Evolutionary conservation across 2,888 invertebrate genomes (phyloP).

Genomic region (Polia nebulosa): DNA sequence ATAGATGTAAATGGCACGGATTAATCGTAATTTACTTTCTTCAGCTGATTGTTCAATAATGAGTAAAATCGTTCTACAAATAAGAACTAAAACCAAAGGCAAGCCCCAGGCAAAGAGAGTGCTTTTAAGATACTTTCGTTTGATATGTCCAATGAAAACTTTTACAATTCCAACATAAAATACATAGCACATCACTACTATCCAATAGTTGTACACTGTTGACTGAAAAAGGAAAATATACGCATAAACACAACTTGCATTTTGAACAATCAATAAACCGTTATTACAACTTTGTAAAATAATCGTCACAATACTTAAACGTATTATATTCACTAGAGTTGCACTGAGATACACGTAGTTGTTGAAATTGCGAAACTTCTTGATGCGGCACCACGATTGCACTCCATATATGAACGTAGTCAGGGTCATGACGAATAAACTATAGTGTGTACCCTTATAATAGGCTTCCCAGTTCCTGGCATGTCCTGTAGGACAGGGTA

Average conservation of each 20-base stretch:
- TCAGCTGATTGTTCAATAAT: not conserved
- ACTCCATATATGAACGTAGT: conserved; percentile 35
- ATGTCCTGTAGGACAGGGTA: too few relatives aligned
- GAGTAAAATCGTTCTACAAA: not conserved
- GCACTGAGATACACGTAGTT: conserved; percentile 37
- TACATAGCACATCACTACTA: conserved; percentile 31
- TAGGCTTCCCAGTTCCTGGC: not conserved
- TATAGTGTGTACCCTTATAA: conserved; percentile 12
- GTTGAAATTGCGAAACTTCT: conserved; percentile 42
- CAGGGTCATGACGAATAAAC: not conserved
- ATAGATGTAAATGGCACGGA: not conserved
- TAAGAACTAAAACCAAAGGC: not conserved
- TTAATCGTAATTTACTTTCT: not conserved
- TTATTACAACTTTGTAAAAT: conserved; percentile 7
- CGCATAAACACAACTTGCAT: conserved; percentile 5
- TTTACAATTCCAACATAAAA: conserved; percentile 36
- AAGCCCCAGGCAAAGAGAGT: conserved; percentile 32
- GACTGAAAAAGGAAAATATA: conserved; percentile 24
- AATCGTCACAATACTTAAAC: conserved; percentile 2
- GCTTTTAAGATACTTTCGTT: conserved; percentile 23
- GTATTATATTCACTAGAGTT: conserved; percentile 20
- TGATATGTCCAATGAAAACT: conserved; percentile 19
- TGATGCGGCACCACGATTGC: conserved; percentile 32
- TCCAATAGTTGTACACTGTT: conserved; percentile 29
- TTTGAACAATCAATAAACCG: not conserved